Evolutionary conservation across 2,888 invertebrate species (phyloP).

Genomic region (Agapostemon virescens): DNA sequence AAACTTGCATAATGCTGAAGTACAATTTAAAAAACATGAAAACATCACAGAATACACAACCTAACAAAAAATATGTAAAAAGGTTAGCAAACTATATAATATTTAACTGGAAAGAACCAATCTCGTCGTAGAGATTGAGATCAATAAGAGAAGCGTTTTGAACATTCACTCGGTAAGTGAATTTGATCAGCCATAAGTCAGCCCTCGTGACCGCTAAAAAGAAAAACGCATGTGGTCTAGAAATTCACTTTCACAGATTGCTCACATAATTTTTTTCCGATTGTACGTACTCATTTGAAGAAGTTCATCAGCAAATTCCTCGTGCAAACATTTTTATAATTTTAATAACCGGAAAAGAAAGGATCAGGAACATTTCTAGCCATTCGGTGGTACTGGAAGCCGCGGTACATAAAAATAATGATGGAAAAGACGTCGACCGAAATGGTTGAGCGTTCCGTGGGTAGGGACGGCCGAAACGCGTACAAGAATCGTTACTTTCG

Average conservation of each 20-base stretch:
- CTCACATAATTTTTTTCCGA: too few relatives aligned
- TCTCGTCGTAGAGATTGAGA: not conserved
- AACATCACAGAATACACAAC: too few relatives aligned
- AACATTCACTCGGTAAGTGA: constrained; percentile 52
- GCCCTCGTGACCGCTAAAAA: constrained; percentile 45
- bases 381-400: not conserved
- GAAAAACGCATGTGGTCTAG: too few relatives aligned
- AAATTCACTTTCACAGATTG: too few relatives aligned
- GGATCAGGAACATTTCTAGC: not conserved
- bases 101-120: not conserved
- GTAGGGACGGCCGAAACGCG: not conserved
- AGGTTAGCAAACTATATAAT: not conserved
- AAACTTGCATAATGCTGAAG: not conserved
- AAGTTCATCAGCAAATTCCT: not conserved
- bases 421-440: not conserved
- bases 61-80: not conserved
- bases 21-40: not conserved
- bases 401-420: not conserved
- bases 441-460: not conserved
- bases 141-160: not conserved
- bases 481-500: constrained; percentile 38
- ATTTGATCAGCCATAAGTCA: constrained; percentile 61
- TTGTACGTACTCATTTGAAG: too few relatives aligned
- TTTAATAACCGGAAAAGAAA: not conserved
- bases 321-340: not conserved